These are phyloP conservation scores for Periophthalmus modestus DNA, from an alignment of 2,113 vertebrate genomes.

Conservation along the genomic window DNA sequence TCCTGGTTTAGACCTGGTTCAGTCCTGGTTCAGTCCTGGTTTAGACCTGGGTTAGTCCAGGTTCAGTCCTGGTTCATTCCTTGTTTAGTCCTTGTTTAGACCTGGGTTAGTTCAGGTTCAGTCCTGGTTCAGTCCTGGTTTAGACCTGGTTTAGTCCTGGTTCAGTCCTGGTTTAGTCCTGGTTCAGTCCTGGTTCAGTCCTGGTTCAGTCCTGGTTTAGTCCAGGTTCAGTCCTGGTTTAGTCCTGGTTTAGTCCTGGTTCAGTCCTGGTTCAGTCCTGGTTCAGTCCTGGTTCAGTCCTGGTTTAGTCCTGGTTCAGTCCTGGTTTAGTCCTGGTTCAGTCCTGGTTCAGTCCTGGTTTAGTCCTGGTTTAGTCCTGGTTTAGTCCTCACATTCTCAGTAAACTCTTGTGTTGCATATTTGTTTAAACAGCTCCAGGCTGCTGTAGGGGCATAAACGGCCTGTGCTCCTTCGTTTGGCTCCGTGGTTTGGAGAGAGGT, in stretches of 20 bases:
- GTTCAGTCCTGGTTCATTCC: neutral
- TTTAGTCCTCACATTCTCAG: neutral
- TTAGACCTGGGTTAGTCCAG: neutral
- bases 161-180: neutral
- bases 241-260: neutral
- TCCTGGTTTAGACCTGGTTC: neutral
- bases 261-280: neutral
- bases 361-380: neutral
- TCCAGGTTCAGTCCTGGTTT: too few species aligned
- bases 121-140: neutral
- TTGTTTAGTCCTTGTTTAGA: neutral
- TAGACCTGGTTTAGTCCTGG: neutral
- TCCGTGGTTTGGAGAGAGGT: neutral
- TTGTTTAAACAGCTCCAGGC: neutral
- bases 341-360: neutral
- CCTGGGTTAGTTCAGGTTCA: neutral
- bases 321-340: neutral
- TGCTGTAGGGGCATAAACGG: neutral
- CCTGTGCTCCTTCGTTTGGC: neutral
- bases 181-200: neutral
- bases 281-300: neutral
- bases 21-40: neutral
- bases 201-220: too few species aligned
- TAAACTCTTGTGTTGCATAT: neutral
- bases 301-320: neutral